Evolutionary conservation across 2,113 vertebrate species (phyloP), one percentile per base, ranked within the genome.

Genomic region (Festucalex cinctus): DNA sequence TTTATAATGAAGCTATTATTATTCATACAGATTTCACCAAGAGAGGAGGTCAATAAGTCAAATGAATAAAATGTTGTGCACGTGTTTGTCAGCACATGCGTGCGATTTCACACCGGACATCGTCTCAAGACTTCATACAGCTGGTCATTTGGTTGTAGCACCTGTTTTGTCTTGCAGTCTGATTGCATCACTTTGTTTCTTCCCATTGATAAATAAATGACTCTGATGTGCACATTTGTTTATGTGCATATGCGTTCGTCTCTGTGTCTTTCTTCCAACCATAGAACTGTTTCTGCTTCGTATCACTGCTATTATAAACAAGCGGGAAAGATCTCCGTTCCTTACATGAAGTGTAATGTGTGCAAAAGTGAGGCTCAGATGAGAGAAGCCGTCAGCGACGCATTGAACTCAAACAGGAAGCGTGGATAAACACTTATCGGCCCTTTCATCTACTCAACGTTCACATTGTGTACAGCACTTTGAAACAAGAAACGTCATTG

Each of bases 241-340:
- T 68, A 59, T 65, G 22, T 60, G 22, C 44, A 59, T 56, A 32
- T 67, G 57, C 49, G 7, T 19, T 24, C 10, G 28, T 64, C 8
- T 36, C 9, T 26, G 49, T 63, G 41, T 61, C 35, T 54, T 57
- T 69, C 39, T 48, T 35, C 69, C 61, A 68, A 81, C 75, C 64
- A 54, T 60, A 78, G 46, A 66, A 16, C 62, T 43, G 75, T 75
- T 57, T 79, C 73, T 85, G 79, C 22, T 43, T 73, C 69, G 76
- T 86, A 86, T 88, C 86, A 66, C 74, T 3, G 24, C 65, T 68
- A 69, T 80, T 83, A 84, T 80, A 83, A 85, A 82, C 77, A 85
- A 59, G 73, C 79, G 68, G 84, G 51, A 78, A 81, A 86, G 79
- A 44, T 54, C 64, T 53, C 71, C 51, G 79, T 80, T 83, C 74